These are phyloP conservation scores for Boloria selene DNA, from an alignment of 2,888 invertebrate genomes.

Conservation along the genomic window DNA sequence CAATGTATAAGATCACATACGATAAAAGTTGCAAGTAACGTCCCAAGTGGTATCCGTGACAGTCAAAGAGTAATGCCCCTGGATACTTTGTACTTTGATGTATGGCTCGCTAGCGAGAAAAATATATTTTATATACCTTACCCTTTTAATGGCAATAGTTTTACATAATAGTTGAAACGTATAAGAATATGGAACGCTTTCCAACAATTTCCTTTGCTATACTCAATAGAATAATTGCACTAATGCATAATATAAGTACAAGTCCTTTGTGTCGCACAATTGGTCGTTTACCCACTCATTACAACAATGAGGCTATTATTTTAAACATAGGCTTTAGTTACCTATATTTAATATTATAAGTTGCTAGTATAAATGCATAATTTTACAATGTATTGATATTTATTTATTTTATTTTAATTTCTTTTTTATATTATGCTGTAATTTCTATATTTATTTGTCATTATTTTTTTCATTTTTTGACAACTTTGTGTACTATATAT, in stretches of 20 bases:
- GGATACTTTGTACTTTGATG: constrained; percentile 62
- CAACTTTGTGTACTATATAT: no score
- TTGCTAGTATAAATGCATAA: neutral
- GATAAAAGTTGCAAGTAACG: constrained; percentile 31
- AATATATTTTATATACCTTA: constrained; percentile 10
- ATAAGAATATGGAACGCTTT: constrained; percentile 23
- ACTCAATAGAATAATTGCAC: constrained; percentile 36
- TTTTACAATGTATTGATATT: neutral
- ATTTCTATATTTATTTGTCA: no score
- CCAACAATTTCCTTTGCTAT: constrained; percentile 27
- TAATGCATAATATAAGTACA: constrained; percentile 40
- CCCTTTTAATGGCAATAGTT: neutral
- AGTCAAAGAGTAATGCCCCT: constrained; percentile 58
- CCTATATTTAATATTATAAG: constrained; percentile 31
- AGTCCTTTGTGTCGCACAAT: constrained; percentile 52
- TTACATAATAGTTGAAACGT: constrained; percentile 1
- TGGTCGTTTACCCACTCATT: constrained; percentile 51
- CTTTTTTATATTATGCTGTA: no score
- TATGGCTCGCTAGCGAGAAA: neutral
- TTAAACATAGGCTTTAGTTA: constrained; percentile 56
- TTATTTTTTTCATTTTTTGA: no score
- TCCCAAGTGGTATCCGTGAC: constrained; percentile 55
- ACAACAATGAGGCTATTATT: constrained; percentile 67
- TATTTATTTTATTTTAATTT: no score
- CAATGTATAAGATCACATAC: constrained; percentile 32